A percentile compares a stretch with the other conserved stretches of the same genome.
Evolutionary conservation across 1,140 invertebrate genomes (phyloP).

Genomic region (Cydia amplana): DNA sequence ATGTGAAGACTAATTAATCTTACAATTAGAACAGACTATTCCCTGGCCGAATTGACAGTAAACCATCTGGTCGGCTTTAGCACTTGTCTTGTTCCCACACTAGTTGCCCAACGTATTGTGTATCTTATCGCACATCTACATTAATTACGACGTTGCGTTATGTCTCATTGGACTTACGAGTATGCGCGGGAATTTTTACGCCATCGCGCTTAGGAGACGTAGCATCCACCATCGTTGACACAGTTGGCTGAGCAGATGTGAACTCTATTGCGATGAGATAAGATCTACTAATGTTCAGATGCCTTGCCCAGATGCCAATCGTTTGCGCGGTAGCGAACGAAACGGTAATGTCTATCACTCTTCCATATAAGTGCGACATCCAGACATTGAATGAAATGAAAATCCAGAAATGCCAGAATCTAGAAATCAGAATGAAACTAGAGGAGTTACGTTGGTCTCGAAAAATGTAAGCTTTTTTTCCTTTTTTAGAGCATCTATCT

Average conservation of each 20-base stretch:
- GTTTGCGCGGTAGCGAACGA: too few relatives aligned
- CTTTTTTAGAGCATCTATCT: too few relatives aligned
- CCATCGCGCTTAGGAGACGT: not conserved
- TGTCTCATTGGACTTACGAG: constrained; percentile 31
- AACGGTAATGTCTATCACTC: too few relatives aligned
- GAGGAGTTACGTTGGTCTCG: too few relatives aligned
- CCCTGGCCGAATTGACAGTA: not conserved
- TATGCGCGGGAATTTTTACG: not conserved
- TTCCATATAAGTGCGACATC: too few relatives aligned
- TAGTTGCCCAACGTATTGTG: constrained; percentile 18
- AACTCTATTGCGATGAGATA: not conserved
- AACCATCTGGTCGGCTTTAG: not conserved
- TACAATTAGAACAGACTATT: not conserved
- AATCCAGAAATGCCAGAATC: too few relatives aligned
- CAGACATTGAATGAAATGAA: too few relatives aligned
- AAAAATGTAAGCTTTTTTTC: too few relatives aligned
- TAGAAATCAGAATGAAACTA: too few relatives aligned
- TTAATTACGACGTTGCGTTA: constrained; percentile 19
- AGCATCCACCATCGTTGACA: not conserved
- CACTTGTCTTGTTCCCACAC: constrained; percentile 1
- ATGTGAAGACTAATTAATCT: not conserved
- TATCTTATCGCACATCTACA: constrained; percentile 27
- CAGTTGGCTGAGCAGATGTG: not conserved
- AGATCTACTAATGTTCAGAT: too few relatives aligned
- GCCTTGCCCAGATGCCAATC: too few relatives aligned